phyloP scores from a whole-genome alignment of 2,888 invertebrate genomes.

The Amphipoea oculea region DNA sequence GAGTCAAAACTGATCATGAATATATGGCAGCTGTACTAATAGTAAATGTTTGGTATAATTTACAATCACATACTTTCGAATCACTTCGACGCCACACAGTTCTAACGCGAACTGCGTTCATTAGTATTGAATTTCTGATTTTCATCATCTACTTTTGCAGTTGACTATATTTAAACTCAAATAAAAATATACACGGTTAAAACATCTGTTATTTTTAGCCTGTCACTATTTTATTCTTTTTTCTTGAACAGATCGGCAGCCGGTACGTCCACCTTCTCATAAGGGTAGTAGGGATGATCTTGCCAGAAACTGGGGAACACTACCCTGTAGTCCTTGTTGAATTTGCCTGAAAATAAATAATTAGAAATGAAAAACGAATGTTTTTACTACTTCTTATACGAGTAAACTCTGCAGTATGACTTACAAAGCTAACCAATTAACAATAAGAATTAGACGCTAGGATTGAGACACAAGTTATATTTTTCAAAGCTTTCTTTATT shows the following conservation, averaged over 20 bases:
- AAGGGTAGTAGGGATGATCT: conserved; percentile 85
- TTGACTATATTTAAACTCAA: not conserved
- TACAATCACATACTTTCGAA: too few species aligned
- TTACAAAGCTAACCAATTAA: not conserved
- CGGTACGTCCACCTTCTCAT: conserved; percentile 75
- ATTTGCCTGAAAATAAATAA: conserved; percentile 76
- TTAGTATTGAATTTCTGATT: too few species aligned
- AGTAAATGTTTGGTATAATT: too few species aligned
- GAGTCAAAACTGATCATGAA: too few species aligned
- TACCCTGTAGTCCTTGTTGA: conserved; percentile 83
- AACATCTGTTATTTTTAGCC: too few species aligned
- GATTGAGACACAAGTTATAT: not conserved
- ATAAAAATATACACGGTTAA: not conserved
- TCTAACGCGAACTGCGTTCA: too few species aligned
- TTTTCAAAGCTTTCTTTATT: not conserved
- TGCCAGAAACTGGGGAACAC: conserved; percentile 85
- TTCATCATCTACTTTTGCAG: too few species aligned
- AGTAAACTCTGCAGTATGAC: not conserved
- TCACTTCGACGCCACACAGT: too few species aligned
- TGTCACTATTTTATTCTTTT: not conserved
- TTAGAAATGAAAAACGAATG: not conserved
- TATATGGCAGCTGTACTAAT: too few species aligned
- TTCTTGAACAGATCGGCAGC: conserved; percentile 72
- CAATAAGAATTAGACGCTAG: not conserved
- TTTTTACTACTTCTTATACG: not conserved